Base-by-base conservation (phyloP, 2,113 vertebrate species). In the Mobula hypostoma region DNA sequence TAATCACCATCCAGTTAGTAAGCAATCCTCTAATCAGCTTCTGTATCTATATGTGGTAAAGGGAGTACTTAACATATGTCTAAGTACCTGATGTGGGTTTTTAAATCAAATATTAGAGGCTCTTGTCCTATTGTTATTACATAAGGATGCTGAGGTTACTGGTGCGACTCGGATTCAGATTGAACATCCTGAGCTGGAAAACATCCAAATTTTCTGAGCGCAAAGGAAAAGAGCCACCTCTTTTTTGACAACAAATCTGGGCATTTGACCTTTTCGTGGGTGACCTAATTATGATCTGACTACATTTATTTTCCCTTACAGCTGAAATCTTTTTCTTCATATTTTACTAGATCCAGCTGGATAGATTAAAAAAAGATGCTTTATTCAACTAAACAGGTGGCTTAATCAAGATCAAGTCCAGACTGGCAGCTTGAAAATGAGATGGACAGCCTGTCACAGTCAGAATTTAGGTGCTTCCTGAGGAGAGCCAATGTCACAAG, bases 361-460 rank as follows among this genome's bases (percentile, higher is more conserved):
- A 61, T 27, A 85, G 8, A 85, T 15, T 85, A 58, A 85, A 85
- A 85, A 24, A 27, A 63, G 27, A n/a, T 63, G 48, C 82, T 56
- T 61, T 61, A n/a, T 61, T 87, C 27, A 88, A 32, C 85, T 9
- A 63, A 88, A 88, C 58, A 87, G 83, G 27, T 87, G 83, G 83
- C 56, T n/a, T n/a, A 61, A 87, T n/a, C 21, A 29, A 87, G 24
- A 87, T n/a, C 83, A 32, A 61, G 11, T 56, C 83, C 56, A 87
- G 24, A 24, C 4, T n/a, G 56, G 24, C 83, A 56, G 83, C 56
- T 61, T 63, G 83, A 58, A n/a, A 7, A n/a, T 61, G 48, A 61
- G 56, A 27, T 87, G 56, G 83, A 29, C 83, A 87, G 83, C 29
- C 29, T 88, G 85, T 63, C 85, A 88, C 85, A 88, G 85, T 88